Base-by-base conservation (phyloP, 1,140 invertebrate species). In the Drosophila repleta region DNA sequence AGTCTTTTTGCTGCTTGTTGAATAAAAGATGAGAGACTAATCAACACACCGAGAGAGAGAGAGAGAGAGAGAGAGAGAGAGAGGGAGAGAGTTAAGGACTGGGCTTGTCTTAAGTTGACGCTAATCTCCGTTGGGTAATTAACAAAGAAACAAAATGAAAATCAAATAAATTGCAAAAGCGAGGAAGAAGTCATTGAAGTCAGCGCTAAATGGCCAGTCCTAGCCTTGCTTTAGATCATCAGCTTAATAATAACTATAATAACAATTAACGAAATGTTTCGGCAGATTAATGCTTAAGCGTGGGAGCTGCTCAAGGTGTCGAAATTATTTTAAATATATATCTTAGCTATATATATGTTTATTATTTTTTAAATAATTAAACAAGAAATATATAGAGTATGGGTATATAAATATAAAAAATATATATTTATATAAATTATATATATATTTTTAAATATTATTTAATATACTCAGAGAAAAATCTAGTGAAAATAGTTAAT, bases 191-290 rank as follows among this genome's bases (percentile, higher is more conserved):
- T 2, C 6, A 39, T 53, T 53, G 15, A 35, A 35, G 26, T 17
- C 0, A 20, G 10, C 32, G 32, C 11, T 8, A 53, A 35, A 35
- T 35, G 32, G 32, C 0, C 8, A 3, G 2, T 11, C 32, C 18
- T 43, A 43, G 6, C 39, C 39, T 43, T 43, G 39, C 18, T 43
- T 7, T 17, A 15, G 39, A 15, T 43, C n/a, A 43, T 8, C n/a
- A 17, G n/a, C n/a, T n/a, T n/a, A n/a, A n/a, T 8, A 18, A 7
- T 15, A 43, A 43, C 18, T 17, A 43, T 43, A 43, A 43, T 17
- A 43, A 43, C 17, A 43, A 43, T 43, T 43, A 43, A 43, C 4
- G 17, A 43, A 43, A 43, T 43, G 39, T 18, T 43, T 43, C 18
- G 39, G n/a, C 39, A 17, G 4, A 15, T 41, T 41, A n/a, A 32